These are phyloP conservation scores for Coptodon rendalli DNA, from an alignment of 2,113 vertebrate genomes.

Conservation along the genomic window DNA sequence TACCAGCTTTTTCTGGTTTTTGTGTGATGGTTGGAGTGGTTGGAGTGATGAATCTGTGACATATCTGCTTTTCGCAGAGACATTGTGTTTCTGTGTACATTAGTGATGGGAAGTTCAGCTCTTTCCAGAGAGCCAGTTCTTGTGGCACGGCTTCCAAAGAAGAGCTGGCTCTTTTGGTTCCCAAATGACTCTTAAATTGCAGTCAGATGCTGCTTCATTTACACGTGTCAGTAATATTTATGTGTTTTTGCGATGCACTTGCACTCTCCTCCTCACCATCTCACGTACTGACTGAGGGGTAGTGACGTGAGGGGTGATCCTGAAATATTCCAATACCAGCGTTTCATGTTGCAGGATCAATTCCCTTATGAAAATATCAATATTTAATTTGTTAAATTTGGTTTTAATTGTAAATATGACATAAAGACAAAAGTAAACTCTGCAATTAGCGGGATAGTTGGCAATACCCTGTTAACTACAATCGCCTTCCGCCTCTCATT, in stretches of 20 bases:
- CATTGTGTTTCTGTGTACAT: neutral
- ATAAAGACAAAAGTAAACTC: no score
- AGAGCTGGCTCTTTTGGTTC: neutral
- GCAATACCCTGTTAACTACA: no score
- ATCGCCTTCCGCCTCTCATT: no score
- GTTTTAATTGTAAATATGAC: no score
- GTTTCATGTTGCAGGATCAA: neutral
- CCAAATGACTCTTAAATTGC: neutral
- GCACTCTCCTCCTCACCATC: neutral
- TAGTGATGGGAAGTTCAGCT: neutral
- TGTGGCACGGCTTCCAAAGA: neutral
- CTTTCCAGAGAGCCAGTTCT: neutral
- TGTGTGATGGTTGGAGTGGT: no score
- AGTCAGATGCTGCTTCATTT: neutral
- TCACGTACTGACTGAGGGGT: neutral
- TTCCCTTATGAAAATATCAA: neutral
- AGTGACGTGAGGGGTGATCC: fast-evolving
- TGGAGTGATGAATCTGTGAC: neutral
- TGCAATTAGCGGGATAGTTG: no score
- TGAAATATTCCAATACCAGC: neutral
- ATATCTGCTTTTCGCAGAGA: neutral
- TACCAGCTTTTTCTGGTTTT: no score
- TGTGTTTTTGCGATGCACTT: neutral
- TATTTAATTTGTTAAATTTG: neutral
- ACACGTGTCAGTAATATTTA: neutral